phyloP scores from a whole-genome alignment of 2,113 vertebrate species.

The Phyllostomus discolor region DNA sequence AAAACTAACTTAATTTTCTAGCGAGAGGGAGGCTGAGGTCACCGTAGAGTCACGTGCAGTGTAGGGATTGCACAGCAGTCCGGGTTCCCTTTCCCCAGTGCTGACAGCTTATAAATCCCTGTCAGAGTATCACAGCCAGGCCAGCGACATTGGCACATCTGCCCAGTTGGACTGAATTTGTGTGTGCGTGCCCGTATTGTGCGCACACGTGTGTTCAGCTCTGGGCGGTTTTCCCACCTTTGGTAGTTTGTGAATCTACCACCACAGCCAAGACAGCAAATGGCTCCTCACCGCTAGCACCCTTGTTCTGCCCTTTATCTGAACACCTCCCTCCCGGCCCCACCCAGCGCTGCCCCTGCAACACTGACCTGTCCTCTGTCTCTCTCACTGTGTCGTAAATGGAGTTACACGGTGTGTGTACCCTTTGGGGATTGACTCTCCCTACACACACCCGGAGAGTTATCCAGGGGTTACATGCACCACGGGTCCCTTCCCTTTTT shows the following conservation, averaged over 20 bases:
- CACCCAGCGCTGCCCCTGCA: not conserved
- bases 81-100: not conserved
- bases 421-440: not conserved
- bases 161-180: not conserved
- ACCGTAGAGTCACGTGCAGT: not conserved
- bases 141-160: accelerated
- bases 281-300: accelerated
- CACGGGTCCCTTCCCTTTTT: not conserved
- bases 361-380: not conserved
- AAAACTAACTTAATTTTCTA: too few species aligned
- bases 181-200: not conserved
- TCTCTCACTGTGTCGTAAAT: not conserved
- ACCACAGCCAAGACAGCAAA: not conserved
- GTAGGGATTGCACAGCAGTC: not conserved
- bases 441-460: not conserved
- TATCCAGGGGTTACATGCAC: not conserved
- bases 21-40: not conserved
- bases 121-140: not conserved
- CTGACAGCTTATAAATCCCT: too few species aligned
- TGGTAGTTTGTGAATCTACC: not conserved
- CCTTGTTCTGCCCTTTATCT: not conserved
- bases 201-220: not conserved
- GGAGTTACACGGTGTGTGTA: accelerated
- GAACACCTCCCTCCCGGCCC: not conserved
- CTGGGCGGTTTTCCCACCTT: not conserved